Evolutionary conservation across 2,888 invertebrate species (phyloP).

Genomic region (Hesperia comma): DNA sequence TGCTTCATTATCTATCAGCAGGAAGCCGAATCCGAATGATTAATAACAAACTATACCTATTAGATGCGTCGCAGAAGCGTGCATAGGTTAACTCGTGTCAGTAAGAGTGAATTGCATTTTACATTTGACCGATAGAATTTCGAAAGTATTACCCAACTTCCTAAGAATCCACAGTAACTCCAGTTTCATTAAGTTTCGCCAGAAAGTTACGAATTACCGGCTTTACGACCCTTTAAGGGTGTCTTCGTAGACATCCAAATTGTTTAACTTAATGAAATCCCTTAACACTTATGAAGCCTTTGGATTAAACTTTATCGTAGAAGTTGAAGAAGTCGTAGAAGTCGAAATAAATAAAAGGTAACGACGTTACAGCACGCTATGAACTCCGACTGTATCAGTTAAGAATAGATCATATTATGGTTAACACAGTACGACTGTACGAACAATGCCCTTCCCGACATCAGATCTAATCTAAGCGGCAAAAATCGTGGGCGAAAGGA

Average conservation of each 20-base stretch:
- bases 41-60: no score
- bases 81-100: no score
- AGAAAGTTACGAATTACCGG: background rate
- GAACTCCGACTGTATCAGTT: background rate
- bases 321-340: background rate
- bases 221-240: background rate
- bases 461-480: background rate
- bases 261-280: no score
- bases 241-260: no score
- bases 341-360: background rate
- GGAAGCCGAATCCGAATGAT: no score
- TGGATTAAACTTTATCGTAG: background rate
- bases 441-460: background rate
- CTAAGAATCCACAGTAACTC: background rate
- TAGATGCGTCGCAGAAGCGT: no score
- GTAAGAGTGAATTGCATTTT: background rate
- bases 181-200: background rate
- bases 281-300: no score
- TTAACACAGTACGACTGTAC: background rate
- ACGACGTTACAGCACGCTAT: background rate
- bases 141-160: background rate
- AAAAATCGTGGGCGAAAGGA: conserved; percentile 10
- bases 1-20: no score
- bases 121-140: background rate
- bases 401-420: background rate